Evolutionary conservation across 2,888 invertebrate species (phyloP), one percentile per base, ranked within the genome.

Genomic region (Agriotes lineatus): DNA sequence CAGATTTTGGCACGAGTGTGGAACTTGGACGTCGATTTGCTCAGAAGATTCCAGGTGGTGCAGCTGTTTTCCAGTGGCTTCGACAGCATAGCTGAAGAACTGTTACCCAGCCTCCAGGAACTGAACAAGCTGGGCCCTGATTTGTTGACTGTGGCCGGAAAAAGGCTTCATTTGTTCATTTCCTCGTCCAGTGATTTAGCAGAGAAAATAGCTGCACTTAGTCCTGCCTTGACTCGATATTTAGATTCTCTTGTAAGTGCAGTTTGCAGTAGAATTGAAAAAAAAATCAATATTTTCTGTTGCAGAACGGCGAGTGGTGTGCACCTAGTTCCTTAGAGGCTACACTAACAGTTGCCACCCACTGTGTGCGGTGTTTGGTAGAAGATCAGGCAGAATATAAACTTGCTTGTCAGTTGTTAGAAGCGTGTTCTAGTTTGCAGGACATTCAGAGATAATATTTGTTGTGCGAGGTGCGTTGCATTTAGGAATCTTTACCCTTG

Each of bases 121-220:
- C 88, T 89, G n/a, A 89, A 90, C 75, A 84, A 87, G 44, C 70
- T 96, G 65, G 90, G 94, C 7, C 86, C 88, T 0, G 89, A 92
- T 72, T 85, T 97, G 67, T 83, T 96, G 20, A 89, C 91, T 20
- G 89, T 97, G 61, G 93, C 93, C n/a, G 95, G 93, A 4, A 91
- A 93, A 80, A 88, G 97, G 72, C 84, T 97, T 69, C 90, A 90
- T 81, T 87, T 90, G 48, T 89, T 87, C 74, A 87, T 90, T 75
- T 88, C 85, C 75, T 88, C 85, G 76, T 88, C 89, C 68, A 89
- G 83, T 71, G 84, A 85, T 80, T 87, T 88, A 76, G 89, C 87
- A 74, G 90, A 86, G 81, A 91, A 89, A 85, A 88, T 96, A 45
- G 90, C 94, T 0, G 90, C 92, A 4, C 88, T 96, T 72, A 93